Conservation (phyloP, 2,113 vertebrate genomes). For the Trematomus loennbergii region DNA sequence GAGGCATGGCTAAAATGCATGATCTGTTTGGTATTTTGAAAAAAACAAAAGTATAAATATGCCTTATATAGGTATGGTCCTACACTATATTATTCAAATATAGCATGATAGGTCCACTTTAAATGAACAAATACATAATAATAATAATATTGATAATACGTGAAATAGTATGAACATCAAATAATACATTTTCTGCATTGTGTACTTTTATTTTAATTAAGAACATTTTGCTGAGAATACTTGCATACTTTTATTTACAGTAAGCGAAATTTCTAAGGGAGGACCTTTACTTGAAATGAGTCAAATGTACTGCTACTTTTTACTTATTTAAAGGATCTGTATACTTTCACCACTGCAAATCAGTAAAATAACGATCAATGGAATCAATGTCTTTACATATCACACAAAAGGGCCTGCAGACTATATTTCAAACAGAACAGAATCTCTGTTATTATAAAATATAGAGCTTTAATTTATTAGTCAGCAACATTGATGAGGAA, state of each 20-base stretch:
- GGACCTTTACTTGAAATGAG: not conserved
- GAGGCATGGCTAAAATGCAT: too few relatives aligned
- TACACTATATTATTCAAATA: too few relatives aligned
- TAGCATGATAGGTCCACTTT: too few relatives aligned
- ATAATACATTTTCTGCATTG: not conserved
- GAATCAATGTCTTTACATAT: not conserved
- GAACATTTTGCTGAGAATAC: not conserved
- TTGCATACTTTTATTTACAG: not conserved
- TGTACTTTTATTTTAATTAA: constrained; percentile 4
- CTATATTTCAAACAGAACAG: constrained; percentile 48
- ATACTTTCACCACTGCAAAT: not conserved
- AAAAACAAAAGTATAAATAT: too few relatives aligned
- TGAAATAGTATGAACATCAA: not conserved
- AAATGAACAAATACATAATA: not conserved
- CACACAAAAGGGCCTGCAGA: not conserved
- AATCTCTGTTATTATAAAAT: constrained; percentile 86
- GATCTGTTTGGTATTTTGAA: too few relatives aligned
- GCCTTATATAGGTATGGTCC: too few relatives aligned
- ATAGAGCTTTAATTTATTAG: constrained; percentile 90
- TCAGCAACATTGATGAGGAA: constrained; percentile 85
- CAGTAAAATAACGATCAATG: not conserved
- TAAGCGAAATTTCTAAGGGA: not conserved
- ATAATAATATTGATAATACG: not conserved
- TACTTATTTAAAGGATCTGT: not conserved
- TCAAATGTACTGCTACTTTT: not conserved